Evolutionary conservation across 1,140 invertebrate genomes (phyloP).

Genomic region (Habropoda laboriosa): DNA sequence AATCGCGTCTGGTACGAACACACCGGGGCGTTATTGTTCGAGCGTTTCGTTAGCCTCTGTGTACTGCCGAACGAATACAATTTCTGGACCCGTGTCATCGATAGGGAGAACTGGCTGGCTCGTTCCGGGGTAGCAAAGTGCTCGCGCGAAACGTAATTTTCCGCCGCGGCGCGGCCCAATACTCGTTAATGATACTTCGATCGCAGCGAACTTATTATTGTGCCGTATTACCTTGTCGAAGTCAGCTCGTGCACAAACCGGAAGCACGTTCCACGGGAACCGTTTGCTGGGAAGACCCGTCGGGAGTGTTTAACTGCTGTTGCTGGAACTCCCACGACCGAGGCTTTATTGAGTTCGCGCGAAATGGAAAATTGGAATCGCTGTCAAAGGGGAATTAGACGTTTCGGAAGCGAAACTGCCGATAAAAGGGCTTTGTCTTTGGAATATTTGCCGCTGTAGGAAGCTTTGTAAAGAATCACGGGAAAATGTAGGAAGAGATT

Average conservation of each 20-base stretch:
- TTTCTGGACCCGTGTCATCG: neutral
- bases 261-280: neutral
- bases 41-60: neutral
- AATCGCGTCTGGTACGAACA: neutral
- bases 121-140: neutral
- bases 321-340: neutral
- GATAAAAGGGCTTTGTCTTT: too few relatives aligned
- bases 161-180: neutral
- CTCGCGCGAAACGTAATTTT: constrained; percentile 6
- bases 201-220: neutral
- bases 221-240: neutral
- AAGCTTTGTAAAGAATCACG: too few relatives aligned
- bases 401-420: too few relatives aligned
- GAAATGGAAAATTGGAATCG: neutral
- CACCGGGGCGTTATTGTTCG: too few relatives aligned
- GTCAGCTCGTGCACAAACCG: neutral
- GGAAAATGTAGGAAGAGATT: too few relatives aligned
- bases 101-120: neutral
- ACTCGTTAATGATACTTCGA: constrained; percentile 33
- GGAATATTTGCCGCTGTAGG: too few relatives aligned
- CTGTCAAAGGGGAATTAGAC: neutral
- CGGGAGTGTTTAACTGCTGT: neutral
- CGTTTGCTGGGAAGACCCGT: neutral
- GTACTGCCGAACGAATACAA: constrained; percentile 19
- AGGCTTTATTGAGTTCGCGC: neutral